A percentile compares a stretch with the other conserved stretches of the same genome.
Evolutionary conservation across 2,113 vertebrate species (phyloP).

Genomic region (Cottus gobio): DNA sequence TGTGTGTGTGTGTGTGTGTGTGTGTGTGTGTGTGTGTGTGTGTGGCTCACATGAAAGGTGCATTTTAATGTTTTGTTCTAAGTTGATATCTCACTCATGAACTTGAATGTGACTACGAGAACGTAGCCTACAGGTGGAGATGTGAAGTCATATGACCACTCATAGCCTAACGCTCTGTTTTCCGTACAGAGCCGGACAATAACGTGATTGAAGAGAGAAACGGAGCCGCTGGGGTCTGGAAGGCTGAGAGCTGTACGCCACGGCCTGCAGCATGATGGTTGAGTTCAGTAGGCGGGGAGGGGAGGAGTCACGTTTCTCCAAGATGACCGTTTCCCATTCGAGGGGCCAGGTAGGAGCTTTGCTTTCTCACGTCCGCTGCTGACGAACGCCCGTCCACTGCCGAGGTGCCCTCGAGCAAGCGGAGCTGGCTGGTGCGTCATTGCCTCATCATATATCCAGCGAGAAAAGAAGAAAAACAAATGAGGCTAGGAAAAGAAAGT

Average conservation of each 20-base stretch:
- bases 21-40: constrained; percentile 10
- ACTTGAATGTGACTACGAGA: no score
- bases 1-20: neutral
- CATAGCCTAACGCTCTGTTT: no score
- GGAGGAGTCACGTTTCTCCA: neutral
- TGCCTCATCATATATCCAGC: constrained; percentile 5
- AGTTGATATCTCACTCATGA: no score
- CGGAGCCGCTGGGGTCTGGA: no score
- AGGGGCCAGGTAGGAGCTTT: neutral
- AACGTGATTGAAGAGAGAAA: no score
- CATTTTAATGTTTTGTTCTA: no score
- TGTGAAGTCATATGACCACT: no score
- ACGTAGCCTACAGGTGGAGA: no score
- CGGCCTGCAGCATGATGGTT: neutral
- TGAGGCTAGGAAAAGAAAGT: neutral
- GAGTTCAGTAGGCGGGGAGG: no score
- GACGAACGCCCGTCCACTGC: neutral
- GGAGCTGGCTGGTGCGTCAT: neutral
- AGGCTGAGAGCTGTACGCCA: no score
- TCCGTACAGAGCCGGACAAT: no score
- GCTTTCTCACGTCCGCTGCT: neutral
- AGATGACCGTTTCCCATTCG: neutral
- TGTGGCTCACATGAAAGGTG: neutral
- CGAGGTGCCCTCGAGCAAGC: constrained; percentile 5
- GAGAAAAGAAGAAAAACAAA: constrained; percentile 1